phyloP scores from a whole-genome alignment of 2,113 vertebrate species.

The Apus apus region DNA sequence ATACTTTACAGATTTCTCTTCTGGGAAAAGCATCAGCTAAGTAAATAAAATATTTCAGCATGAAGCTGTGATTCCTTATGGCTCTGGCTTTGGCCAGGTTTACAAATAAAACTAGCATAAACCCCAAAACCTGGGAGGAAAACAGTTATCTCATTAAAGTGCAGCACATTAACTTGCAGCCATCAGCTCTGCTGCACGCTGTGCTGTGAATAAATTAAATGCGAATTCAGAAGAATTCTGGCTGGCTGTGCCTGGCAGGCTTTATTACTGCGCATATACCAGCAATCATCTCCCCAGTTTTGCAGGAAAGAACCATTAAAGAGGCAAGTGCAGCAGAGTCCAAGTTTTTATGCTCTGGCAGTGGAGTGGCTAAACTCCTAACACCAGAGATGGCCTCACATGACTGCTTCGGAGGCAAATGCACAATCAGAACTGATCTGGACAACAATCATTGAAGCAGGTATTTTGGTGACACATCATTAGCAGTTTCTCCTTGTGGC shows the following conservation, averaged over 20 bases:
- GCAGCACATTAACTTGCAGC: conserved; percentile 73
- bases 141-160: conserved; percentile 74
- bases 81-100: conserved; percentile 39
- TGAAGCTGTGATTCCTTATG: conserved; percentile 36
- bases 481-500: neutral
- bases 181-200: conserved; percentile 55
- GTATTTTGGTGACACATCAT: neutral
- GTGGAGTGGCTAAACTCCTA: neutral
- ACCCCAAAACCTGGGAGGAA: conserved; percentile 54
- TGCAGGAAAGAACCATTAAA: neutral
- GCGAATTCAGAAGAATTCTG: conserved; percentile 61
- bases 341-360: neutral
- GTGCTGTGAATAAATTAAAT: conserved; percentile 75
- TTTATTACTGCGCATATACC: conserved; percentile 24
- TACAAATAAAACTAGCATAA: conserved; percentile 67
- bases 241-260: conserved; percentile 45
- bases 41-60: conserved; percentile 47
- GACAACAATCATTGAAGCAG: neutral
- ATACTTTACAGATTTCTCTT: neutral
- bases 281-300: conserved; percentile 38
- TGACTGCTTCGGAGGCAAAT: neutral
- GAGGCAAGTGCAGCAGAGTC: neutral
- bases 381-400: neutral
- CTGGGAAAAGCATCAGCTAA: neutral
- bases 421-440: accelerated